Conservation (phyloP, 2,113 vertebrate genomes). For the Sprattus sprattus region DNA sequence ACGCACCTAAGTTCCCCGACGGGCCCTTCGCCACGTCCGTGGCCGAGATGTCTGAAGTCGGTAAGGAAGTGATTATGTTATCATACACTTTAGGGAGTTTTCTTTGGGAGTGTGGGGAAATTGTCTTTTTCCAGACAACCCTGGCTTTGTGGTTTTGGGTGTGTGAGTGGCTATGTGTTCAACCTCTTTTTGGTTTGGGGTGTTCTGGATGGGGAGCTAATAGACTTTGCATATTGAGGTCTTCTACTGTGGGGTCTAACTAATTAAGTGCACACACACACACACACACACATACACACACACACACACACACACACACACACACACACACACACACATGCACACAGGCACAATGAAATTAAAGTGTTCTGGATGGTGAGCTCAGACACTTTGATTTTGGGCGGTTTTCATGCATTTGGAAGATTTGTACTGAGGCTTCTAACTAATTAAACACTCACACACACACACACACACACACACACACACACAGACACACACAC, state of each 20-base stretch:
- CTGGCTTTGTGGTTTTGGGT: not conserved
- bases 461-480: conserved; percentile 1
- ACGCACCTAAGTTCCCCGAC: conserved; percentile 84
- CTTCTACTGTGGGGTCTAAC: not conserved
- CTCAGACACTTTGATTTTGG: not conserved
- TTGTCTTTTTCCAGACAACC: no score
- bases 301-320: not conserved
- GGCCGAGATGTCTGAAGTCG: conserved; percentile 87
- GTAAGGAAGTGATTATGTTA: conserved; percentile 67
- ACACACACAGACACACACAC: not conserved
- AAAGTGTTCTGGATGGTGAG: not conserved
- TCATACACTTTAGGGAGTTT: not conserved
- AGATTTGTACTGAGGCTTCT: not conserved
- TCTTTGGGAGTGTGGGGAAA: no score
- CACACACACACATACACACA: conserved; percentile 3
- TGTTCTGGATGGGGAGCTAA: not conserved
- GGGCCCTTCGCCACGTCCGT: conserved; percentile 82
- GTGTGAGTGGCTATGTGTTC: no score
- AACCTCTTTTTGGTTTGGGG: no score
- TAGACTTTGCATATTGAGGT: not conserved
- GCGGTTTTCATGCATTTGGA: not conserved
- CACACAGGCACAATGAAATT: not conserved
- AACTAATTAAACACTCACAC: not conserved
- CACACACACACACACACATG: not conserved
- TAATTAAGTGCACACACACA: conserved; percentile 11